Conservation (phyloP, 2,797 vertebrate genomes). For the Poeciliopsis paucimaculata region DNA sequence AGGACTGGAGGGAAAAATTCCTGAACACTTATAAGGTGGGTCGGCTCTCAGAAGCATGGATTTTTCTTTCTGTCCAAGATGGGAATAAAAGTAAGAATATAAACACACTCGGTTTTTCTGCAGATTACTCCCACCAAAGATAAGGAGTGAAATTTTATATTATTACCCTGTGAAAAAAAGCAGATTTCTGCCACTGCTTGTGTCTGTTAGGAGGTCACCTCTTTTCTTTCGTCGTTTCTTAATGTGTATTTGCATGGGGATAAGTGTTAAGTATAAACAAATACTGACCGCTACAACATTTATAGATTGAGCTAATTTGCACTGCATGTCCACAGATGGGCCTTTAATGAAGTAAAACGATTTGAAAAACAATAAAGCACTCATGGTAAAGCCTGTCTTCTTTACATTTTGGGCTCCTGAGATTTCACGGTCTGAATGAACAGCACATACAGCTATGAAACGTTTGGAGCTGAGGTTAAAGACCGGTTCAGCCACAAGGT, state of each 20-base stretch:
- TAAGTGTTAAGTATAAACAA: no score
- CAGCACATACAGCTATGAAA: background rate
- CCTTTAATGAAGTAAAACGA: no score
- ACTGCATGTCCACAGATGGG: no score
- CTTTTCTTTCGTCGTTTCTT: background rate
- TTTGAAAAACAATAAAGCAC: no score
- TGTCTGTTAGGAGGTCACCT: background rate
- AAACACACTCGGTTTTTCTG: background rate
- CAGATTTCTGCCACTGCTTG: background rate
- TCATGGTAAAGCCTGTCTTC: background rate
- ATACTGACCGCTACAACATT: no score
- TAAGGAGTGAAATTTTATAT: background rate
- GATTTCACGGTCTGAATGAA: background rate
- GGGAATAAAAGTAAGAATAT: background rate
- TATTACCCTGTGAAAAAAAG: background rate
- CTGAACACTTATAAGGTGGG: conserved; percentile 91
- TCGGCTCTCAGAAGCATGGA: background rate
- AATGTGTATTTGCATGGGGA: no score
- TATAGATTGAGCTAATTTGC: no score
- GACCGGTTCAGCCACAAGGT: background rate
- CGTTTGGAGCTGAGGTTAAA: background rate
- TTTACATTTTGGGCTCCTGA: background rate
- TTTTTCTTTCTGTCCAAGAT: background rate
- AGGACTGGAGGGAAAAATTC: conserved; percentile 90
- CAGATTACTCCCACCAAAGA: background rate